Conservation (phyloP, 2,888 invertebrate genomes). For the Diarsia brunnea region DNA sequence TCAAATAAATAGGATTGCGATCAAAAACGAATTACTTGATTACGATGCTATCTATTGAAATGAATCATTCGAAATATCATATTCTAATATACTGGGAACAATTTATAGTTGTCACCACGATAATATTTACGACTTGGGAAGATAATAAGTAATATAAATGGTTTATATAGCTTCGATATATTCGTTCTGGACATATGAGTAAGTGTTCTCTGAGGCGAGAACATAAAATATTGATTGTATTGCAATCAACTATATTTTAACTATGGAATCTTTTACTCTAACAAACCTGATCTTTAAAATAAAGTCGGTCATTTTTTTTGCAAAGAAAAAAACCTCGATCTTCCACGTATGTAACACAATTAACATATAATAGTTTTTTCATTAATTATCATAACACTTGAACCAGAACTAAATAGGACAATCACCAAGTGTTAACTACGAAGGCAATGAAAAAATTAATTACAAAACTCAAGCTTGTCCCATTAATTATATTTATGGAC, state of each 20-base stretch:
- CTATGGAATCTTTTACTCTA: not conserved
- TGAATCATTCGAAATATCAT: conserved; percentile 49
- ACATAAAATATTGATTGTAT: conserved; percentile 33
- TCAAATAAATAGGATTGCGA: conserved; percentile 38
- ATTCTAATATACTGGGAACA: conserved; percentile 45
- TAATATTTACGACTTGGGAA: conserved; percentile 53
- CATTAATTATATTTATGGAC: conserved; percentile 50
- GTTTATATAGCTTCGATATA: conserved; percentile 39
- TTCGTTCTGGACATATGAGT: conserved; percentile 30
- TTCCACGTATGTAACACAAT: conserved; percentile 1
- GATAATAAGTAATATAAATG: conserved; percentile 50
- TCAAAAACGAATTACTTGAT: conserved; percentile 41
- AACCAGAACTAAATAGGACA: conserved; percentile 40
- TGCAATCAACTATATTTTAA: conserved; percentile 17
- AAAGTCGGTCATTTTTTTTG: no score
- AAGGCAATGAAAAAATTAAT: conserved; percentile 19
- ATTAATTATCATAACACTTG: not conserved
- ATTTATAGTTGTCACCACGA: conserved; percentile 54
- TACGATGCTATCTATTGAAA: conserved; percentile 35
- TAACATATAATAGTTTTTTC: conserved; percentile 13
- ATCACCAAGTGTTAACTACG: conserved; percentile 33
- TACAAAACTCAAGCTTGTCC: conserved; percentile 14
- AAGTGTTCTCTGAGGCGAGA: conserved; percentile 11
- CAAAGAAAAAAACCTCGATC: not conserved
- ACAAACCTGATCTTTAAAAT: not conserved